Evolutionary conservation across 2,113 vertebrate genomes (phyloP), one percentile per base, ranked within the genome.

Genomic region (Erinaceus europaeus): DNA sequence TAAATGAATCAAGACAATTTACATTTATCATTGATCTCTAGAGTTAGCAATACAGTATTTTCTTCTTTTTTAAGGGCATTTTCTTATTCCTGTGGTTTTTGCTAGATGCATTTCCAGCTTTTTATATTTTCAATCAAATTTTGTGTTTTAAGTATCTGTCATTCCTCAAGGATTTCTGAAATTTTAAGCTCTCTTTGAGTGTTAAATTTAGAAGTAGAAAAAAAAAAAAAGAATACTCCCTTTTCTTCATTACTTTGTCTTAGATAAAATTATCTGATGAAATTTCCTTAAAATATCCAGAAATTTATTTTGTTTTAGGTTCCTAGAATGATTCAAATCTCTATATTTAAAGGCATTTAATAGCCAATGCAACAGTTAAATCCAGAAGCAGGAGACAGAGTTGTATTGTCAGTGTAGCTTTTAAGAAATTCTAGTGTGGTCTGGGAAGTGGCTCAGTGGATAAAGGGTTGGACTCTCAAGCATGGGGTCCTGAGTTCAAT

Each of bases 91-190:
- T 32, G 34, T 64, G 18, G 0, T 40, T 78, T 84, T 67, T 82
- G 55, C 90, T 73, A 82, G 52, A 78, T 53, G 29, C 52, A 52
- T 42, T 87, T 84, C 20, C 83, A 65, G 27, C 13, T 86, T 85
- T 88, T 69, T n/a, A 50, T 29, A 77, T 52, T 90, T 83, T 81
- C 53, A 57, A 67, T 46, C 42, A 75, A 36, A 44, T 67, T 92
- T 78, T 62, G 36, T 53, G 71, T 86, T 78, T 50, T 1, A 78
- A 80, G 20, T 62, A 42, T 72, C 67, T 40, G 42, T 74, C 48
- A 44, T 74, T 89, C 73, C 18, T 77, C 57, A 57, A 72, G 75
- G 46, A 80, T 82, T 88, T 91, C 61, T 53, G 42, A 88, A 73
- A n/a, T 38, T 53, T 84, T 83, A 65, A 74, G 32, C 11, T 64